Evolutionary conservation across 2,113 vertebrate genomes (phyloP).

Genomic region (Cynopterus brachyotis): DNA sequence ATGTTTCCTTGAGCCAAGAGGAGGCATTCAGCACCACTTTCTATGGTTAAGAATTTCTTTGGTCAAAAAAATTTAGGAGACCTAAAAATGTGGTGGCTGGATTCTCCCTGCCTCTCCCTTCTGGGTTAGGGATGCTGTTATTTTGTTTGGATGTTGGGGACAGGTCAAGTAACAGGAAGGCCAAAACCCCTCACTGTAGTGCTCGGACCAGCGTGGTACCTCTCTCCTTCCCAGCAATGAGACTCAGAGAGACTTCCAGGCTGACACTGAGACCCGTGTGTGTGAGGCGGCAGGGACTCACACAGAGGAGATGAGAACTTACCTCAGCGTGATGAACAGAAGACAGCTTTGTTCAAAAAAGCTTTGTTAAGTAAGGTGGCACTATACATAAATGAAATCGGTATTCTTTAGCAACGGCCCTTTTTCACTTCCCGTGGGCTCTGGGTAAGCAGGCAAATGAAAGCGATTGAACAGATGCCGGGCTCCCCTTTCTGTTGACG

Average conservation of each 20-base stretch:
- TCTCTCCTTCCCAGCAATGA: background rate
- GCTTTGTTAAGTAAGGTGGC: background rate
- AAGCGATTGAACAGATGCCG: background rate
- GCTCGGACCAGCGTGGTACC: background rate
- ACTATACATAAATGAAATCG: background rate
- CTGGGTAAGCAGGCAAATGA: background rate
- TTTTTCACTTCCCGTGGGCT: background rate
- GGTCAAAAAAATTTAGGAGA: background rate
- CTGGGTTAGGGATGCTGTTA: background rate
- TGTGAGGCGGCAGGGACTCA: background rate
- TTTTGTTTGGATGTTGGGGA: background rate
- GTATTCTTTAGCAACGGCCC: background rate
- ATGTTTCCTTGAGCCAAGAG: background rate
- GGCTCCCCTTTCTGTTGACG: fast-evolving
- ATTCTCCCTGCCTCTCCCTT: background rate
- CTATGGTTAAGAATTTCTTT: background rate
- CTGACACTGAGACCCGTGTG: fast-evolving
- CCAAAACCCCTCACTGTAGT: background rate
- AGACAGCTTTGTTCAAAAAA: background rate
- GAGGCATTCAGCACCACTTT: background rate
- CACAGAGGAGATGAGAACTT: background rate
- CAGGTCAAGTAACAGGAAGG: background rate
- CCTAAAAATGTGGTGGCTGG: background rate
- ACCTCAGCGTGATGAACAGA: background rate
- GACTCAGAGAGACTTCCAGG: background rate